A percentile compares a stretch with the other conserved stretches of the same genome.
Evolutionary conservation across 2,113 vertebrate genomes (phyloP).

Genomic region (Equus przewalskii): DNA sequence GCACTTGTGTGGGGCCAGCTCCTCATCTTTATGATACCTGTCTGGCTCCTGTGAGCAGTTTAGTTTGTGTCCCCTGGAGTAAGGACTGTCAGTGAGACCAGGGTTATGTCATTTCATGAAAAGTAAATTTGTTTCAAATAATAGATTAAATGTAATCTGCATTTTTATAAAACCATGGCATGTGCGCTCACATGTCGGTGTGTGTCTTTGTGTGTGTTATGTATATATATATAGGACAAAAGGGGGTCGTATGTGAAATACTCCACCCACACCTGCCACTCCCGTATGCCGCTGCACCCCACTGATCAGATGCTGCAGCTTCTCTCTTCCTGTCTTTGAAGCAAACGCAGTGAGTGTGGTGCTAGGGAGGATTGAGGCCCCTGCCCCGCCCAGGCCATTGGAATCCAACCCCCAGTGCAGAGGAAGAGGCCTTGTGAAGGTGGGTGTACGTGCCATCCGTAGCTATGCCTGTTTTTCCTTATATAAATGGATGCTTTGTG

Average conservation of each 20-base stretch:
- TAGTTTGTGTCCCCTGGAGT: not conserved
- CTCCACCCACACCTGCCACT: not conserved
- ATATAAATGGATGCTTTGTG: not conserved
- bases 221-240: not conserved
- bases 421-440: not conserved
- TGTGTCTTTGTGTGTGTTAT: not conserved
- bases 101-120: not conserved
- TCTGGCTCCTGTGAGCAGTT: not conserved
- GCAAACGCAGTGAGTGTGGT: not conserved
- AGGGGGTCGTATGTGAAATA: not conserved
- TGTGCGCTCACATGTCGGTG: not conserved
- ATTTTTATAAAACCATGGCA: not conserved
- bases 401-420: not conserved
- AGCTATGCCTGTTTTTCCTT: not conserved
- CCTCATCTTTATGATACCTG: not conserved
- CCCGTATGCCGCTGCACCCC: not conserved
- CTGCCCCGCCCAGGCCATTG: not conserved
- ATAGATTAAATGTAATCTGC: not conserved
- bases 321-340: not conserved
- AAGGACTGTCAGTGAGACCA: not conserved
- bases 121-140: conserved; percentile 18
- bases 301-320: not conserved
- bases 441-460: not conserved
- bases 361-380: not conserved
- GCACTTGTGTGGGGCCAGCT: not conserved